These are phyloP conservation scores for Gallinago jamesoni DNA, from an alignment of 2,113 vertebrate species.

Conservation along the genomic window DNA sequence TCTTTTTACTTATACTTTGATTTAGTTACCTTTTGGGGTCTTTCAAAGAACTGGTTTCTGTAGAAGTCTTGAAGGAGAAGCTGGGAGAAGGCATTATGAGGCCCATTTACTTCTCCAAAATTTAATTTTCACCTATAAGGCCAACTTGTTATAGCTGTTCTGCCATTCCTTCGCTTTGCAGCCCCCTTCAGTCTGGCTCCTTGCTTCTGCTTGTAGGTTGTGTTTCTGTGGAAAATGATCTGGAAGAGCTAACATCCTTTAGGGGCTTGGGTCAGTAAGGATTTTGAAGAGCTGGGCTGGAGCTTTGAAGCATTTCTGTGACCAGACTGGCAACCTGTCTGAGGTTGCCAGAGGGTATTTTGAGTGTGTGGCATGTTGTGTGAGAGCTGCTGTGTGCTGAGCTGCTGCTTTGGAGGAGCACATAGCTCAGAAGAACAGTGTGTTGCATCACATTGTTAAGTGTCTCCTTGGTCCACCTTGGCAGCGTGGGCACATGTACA, in stretches of 20 bases:
- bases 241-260: neutral
- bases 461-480: neutral
- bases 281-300: neutral
- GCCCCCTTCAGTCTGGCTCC: neutral
- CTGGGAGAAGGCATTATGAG: neutral
- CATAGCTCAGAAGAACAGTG: fast-evolving
- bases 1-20: neutral
- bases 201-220: neutral
- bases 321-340: neutral
- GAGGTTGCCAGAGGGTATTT: neutral
- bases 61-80: neutral
- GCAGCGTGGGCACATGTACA: fast-evolving
- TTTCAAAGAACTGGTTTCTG: neutral
- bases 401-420: fast-evolving
- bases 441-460: neutral
- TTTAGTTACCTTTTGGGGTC: neutral
- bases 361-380: fast-evolving
- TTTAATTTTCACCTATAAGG: neutral
- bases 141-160: neutral
- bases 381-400: neutral
- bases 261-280: fast-evolving
- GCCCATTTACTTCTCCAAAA: neutral
- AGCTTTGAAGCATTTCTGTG: neutral
- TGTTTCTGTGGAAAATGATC: fast-evolving
- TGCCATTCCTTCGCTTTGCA: neutral